These are phyloP conservation scores for Pseudolaguvia tuberculata DNA, from an alignment of 2,113 vertebrate genomes.

Conservation along the genomic window DNA sequence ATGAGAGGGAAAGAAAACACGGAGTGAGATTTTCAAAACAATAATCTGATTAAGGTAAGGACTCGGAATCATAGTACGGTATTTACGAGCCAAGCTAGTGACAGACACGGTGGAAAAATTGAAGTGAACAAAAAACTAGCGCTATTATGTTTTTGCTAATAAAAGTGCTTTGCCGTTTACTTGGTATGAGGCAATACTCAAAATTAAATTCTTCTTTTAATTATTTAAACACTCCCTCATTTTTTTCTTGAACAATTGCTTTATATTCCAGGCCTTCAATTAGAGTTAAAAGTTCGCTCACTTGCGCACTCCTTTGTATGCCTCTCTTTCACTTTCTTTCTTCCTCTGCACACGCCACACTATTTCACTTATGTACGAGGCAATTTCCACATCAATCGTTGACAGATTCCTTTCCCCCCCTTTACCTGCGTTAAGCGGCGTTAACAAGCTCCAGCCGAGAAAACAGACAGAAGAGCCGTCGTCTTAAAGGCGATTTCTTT, in stretches of 20 bases:
- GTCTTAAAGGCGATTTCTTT: constrained; percentile 28
- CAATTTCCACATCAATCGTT: constrained; percentile 46
- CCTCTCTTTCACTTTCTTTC: constrained; percentile 5
- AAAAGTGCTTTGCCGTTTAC: constrained; percentile 15
- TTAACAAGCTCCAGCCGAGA: constrained; percentile 24
- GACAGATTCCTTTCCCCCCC: constrained; percentile 40
- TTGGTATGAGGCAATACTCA: constrained; percentile 9
- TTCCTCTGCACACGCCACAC: not conserved
- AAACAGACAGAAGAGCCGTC: constrained; percentile 32
- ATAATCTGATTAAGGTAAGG: constrained; percentile 30
- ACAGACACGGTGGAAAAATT: constrained; percentile 25
- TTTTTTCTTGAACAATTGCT: constrained; percentile 43
- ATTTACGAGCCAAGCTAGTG: not conserved
- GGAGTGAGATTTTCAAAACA: constrained; percentile 39
- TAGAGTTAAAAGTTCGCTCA: constrained; percentile 4
- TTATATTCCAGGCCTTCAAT: constrained; percentile 43
- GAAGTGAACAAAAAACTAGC: constrained; percentile 16
- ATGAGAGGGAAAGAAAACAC: not conserved
- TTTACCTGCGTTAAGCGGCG: constrained; percentile 25
- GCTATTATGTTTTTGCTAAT: constrained; percentile 23
- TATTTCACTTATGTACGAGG: constrained; percentile 41
- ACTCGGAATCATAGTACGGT: constrained; percentile 23
- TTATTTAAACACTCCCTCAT: constrained; percentile 43
- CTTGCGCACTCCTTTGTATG: not conserved
- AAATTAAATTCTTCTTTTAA: constrained; percentile 36